Evolutionary conservation across 2,797 vertebrate species (phyloP), one percentile per base, ranked within the genome.

Genomic region (Platalea minor): DNA sequence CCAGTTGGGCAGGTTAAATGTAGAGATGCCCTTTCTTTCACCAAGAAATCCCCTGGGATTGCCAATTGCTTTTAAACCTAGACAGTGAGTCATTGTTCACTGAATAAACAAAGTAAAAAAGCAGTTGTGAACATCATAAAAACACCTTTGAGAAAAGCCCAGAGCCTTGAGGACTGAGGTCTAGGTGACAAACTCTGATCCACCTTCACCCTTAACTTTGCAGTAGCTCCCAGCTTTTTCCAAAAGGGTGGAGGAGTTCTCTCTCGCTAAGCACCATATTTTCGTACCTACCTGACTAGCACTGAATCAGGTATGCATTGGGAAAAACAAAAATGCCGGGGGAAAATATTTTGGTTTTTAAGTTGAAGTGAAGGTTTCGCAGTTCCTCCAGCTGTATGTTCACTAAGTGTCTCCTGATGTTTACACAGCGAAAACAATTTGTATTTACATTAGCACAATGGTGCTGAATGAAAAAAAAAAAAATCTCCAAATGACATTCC

Each of bases 1-100:
- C 96, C 91, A 92, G 94, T 85, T 82, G 46, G 17, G 39, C 92
- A 85, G 60, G 92, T 88, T 84, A 85, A 85, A 89, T 68, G 64
- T 60, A 82, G 93, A 94, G 63, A 86, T 85, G 29, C 5, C 86
- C 72, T 67, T 92, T 81, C 70, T 93, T 91, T 82, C 63, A 70
- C 56, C 29, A 54, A 85, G 37, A 93, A 89, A 81, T 74, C 20
- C 61, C 19, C 64, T 9, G 9, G 14, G 33, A 73, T 8, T 85
- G 63, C 86, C 80, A 74, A 26, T 53, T 73, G 43, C 23, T 29
- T 23, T 65, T 78, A 83, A 39, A 25, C 17, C 13, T 63, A 76
- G 81, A 97, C 94, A 94, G 88, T 33, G 50, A 60, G 33, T 59
- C 56, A 51, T 94, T 88, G 86, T 91, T 68, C 51, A 48, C 28